Evolutionary conservation across 2,113 vertebrate genomes (phyloP), one percentile per base, ranked within the genome.

Genomic region (Pholis gunnellus): DNA sequence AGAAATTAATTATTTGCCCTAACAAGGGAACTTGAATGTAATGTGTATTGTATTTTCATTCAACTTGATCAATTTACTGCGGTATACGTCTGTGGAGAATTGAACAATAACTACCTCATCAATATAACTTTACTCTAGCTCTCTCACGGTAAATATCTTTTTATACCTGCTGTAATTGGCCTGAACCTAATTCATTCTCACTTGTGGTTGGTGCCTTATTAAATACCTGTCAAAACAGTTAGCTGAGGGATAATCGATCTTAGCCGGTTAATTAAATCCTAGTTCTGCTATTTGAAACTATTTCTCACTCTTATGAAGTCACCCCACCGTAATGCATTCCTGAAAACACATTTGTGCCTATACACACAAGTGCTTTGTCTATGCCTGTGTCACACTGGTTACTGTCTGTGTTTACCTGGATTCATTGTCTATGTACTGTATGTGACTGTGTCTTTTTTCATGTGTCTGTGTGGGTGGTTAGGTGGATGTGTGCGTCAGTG

Each of bases 31-130:
- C 70, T 50, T 54, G 1, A 72, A 80, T 65, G 61, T 54, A 72
- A 61, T 42, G 34, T 34, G 5, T 79, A 77, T 70, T 76, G 40
- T 67, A 38, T 79, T 79, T 79, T 25, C 22, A 78, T 31, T 78
- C 6, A 9, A 31, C 57, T 85, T 83, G 36, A 82, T 86, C 79
- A 52, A 80, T 83, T 80, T 68, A 70, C 69, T 63, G 50, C 22
- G 76, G 38, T 52, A 44, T 66, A 38, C 64, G 64, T 64, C 72
- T 2, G 2, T 52, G 65, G 56, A 75, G 68, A 82, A 79, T 61
- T 6, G 6, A 73, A 75, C 66, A 85, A 57, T 79, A 87, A 81
- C 75, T 75, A 75, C 59, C 82, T 87, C 71, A 79, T 85, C 70
- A 84, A 87, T 87, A 80, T 52, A 74, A 72, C 60, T 83, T 25